Evolutionary conservation across 2,113 vertebrate genomes (phyloP), one percentile per base, ranked within the genome.

Genomic region (cattle (Bos taurus)): DNA sequence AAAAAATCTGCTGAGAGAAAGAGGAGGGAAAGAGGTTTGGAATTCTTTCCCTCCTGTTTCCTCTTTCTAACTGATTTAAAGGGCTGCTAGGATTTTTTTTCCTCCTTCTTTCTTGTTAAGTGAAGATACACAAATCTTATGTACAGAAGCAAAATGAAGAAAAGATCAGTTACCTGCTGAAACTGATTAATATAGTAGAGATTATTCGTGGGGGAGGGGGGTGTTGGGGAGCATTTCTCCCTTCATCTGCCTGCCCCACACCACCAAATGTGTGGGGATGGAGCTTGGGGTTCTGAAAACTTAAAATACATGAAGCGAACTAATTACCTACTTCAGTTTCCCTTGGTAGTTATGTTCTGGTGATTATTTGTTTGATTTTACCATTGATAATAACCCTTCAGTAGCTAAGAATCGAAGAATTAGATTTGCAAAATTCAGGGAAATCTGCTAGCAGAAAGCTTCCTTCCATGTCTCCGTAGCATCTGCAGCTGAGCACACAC

Each of bases 401-500:
- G 88, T 81, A 97, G 90, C 86, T 97, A 88, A 97, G 96, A 98
- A 36, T 86, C 97, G 97, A 98, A 96, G 95, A 91, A 48, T 96
- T 93, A 64, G 50, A 92, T 95, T 95, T 97, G 83, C 93, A 96
- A 94, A 97, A 95, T 98, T 62, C 88, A 97, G 92, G 93, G 94
- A 82, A 88, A 81, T 96, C 85, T 62, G 82, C 36, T 96, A 88
- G 82, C 91, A 91, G 97, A 95, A 98, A 97, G 96, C 97, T 97
- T 95, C 97, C 96, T 97, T 67, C 94, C 95, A 92, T 97, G 98
- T 95, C 95, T 59, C 25, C 83, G 92, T 57, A 94, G 93, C 97
- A 91, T 94, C 98, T 97, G 97, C 98, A 98, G 98, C 98, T 97
- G 97, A 97, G 97, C 96, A 95, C 98, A 97, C 98, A 97, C 98